These are phyloP conservation scores for Isichthys henryi DNA, from an alignment of 2,113 vertebrate genomes.

Conservation along the genomic window DNA sequence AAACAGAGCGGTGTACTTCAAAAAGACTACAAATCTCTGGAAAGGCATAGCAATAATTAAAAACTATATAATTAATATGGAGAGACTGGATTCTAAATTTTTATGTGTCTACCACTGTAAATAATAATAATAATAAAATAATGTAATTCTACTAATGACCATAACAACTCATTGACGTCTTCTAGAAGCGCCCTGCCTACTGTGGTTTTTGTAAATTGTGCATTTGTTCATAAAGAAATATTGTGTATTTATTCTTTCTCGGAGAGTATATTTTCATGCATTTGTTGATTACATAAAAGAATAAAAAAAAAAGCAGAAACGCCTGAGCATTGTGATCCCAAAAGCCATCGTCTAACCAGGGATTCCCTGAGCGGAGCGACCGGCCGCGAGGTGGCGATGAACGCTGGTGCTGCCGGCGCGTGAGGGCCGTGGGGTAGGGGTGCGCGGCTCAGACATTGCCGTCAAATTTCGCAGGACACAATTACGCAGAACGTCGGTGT, in stretches of 20 bases:
- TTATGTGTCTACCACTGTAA: constrained; percentile 20
- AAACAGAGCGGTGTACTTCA: background rate
- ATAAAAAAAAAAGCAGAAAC: constrained; percentile 30
- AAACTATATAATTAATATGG: constrained; percentile 29
- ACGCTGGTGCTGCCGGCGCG: background rate
- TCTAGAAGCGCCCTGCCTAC: constrained; percentile 19
- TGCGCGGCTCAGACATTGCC: background rate
- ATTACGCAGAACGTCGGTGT: background rate
- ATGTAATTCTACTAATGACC: constrained; percentile 39
- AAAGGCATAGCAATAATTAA: constrained; percentile 32
- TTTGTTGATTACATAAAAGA: constrained; percentile 51
- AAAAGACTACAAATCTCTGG: background rate
- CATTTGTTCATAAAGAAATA: constrained; percentile 91
- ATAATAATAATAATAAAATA: constrained; percentile 43
- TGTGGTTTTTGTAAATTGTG: constrained; percentile 70
- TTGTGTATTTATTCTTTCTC: constrained; percentile 97
- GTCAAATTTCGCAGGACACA: background rate
- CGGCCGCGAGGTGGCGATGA: background rate
- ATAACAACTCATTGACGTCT: constrained; percentile 17
- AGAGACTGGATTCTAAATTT: constrained; percentile 19
- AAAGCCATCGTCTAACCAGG: background rate
- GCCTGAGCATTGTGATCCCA: background rate
- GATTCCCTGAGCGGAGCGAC: background rate
- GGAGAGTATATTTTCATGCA: constrained; percentile 86
- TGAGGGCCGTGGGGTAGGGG: background rate